Conservation (phyloP, 37 sponge, comb jelly and placozoan species). For the Mnemiopsis leidyi region DNA sequence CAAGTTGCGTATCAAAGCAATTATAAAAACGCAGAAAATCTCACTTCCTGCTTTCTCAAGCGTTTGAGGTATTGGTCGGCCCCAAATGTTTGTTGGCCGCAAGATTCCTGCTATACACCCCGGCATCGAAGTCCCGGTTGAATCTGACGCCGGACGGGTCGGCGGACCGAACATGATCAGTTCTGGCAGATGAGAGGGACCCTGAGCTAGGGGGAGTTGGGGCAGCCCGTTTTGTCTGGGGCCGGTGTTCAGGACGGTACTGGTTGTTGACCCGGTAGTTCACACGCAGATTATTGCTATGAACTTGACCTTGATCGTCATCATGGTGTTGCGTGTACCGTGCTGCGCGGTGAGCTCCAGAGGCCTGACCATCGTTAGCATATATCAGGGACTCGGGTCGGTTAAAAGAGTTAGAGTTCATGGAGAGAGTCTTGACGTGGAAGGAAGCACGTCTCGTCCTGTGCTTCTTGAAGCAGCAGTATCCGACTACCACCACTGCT, state of each 20-base stretch:
- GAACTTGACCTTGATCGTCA: not conserved
- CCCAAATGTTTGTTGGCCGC: not conserved
- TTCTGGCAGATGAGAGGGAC: not conserved
- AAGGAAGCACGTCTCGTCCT: not conserved
- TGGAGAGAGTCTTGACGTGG: conserved; percentile 11
- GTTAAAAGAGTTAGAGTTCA: not conserved
- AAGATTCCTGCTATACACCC: not conserved
- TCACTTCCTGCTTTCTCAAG: not conserved
- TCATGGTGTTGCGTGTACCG: not conserved
- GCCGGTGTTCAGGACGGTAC: not conserved
- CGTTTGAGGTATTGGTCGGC: not conserved
- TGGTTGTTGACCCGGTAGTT: not conserved
- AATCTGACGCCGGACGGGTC: not conserved
- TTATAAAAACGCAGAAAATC: not conserved
- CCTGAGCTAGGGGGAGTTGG: not conserved
- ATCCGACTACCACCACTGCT: not conserved
- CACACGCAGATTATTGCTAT: not conserved
- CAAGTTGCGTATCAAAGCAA: not conserved
- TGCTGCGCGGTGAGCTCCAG: not conserved
- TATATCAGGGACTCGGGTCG: conserved; percentile 42
- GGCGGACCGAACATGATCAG: not conserved
- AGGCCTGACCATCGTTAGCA: not conserved
- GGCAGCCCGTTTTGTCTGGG: not conserved
- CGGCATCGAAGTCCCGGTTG: conserved; percentile 6
- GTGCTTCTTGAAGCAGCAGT: conserved; percentile 25